These are phyloP conservation scores for Xylota sylvarum DNA, from an alignment of 2,888 invertebrate genomes.

Conservation along the genomic window DNA sequence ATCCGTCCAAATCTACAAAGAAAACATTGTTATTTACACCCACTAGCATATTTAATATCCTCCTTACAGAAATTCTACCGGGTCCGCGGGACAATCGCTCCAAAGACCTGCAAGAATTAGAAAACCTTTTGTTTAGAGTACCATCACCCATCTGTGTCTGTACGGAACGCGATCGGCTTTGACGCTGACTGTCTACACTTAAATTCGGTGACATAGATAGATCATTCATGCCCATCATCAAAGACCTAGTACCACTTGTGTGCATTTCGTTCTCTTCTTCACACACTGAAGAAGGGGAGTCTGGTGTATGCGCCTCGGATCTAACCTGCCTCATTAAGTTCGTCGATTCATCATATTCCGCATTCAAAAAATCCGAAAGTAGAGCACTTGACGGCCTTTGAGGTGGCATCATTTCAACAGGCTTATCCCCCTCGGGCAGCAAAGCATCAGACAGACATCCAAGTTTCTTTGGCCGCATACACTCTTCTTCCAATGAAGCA, in stretches of 20 bases:
- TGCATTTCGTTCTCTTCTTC: constrained; percentile 81
- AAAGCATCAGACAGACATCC: constrained; percentile 92
- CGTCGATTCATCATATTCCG: constrained; percentile 84
- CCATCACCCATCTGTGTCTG: constrained; percentile 79
- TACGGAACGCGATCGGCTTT: constrained; percentile 81
- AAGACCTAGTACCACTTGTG: constrained; percentile 57
- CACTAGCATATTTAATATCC: background rate
- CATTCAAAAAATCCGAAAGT: constrained; percentile 84
- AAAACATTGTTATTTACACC: background rate
- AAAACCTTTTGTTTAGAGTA: constrained; percentile 82
- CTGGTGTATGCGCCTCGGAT: constrained; percentile 84
- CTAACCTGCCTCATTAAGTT: constrained; percentile 83
- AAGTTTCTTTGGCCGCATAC: constrained; percentile 83
- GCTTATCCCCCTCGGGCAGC: constrained; percentile 86
- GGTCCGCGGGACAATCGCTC: constrained; percentile 85
- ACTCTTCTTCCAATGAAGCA: constrained; percentile 96
- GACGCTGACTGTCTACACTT: constrained; percentile 77
- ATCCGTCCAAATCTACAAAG: constrained; percentile 82
- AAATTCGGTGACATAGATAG: constrained; percentile 79
- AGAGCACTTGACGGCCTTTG: constrained; percentile 86
- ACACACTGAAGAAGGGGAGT: constrained; percentile 84
- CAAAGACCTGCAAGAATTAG: constrained; percentile 86
- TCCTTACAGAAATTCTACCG: constrained; percentile 83
- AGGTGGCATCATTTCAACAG: constrained; percentile 38
- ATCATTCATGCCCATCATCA: constrained; percentile 78